These are phyloP conservation scores for Ia io DNA, from an alignment of 2,113 vertebrate species.

Conservation along the genomic window DNA sequence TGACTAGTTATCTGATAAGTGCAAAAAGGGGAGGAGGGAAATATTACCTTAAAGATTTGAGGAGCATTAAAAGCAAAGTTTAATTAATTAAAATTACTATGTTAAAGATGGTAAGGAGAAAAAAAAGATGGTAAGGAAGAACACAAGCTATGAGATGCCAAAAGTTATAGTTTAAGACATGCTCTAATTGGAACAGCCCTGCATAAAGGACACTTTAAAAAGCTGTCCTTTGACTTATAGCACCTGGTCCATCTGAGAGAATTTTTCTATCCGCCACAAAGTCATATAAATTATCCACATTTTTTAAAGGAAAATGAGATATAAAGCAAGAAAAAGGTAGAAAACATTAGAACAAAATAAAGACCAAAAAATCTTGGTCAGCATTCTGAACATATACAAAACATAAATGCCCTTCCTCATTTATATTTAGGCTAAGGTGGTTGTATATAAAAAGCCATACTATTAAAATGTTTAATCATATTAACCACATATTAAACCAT, in stretches of 20 bases:
- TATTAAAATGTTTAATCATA: constrained; percentile 38
- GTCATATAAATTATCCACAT: not conserved
- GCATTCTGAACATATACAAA: not conserved
- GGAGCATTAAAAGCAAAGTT: not conserved
- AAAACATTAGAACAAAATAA: constrained; percentile 37
- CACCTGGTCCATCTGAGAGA: not conserved
- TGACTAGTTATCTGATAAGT: not conserved
- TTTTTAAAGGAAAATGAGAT: not conserved
- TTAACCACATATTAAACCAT: not conserved
- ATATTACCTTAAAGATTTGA: constrained; percentile 24
- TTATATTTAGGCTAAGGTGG: not conserved
- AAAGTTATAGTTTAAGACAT: not conserved
- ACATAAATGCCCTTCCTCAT: not conserved
- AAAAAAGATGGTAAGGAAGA: constrained; percentile 9
- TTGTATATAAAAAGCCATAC: constrained; percentile 22
- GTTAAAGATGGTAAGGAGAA: not conserved
- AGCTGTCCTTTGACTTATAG: not conserved
- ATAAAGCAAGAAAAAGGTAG: not conserved
- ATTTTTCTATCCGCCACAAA: constrained; percentile 21
- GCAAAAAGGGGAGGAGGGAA: not conserved
- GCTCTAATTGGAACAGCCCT: constrained; percentile 19
- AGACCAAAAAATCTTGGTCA: constrained; percentile 32
- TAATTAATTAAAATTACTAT: constrained; percentile 28
- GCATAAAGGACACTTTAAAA: constrained; percentile 15
- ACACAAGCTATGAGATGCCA: not conserved